Evolutionary conservation across 2,888 invertebrate genomes (phyloP).

Genomic region (Noctua comes): DNA sequence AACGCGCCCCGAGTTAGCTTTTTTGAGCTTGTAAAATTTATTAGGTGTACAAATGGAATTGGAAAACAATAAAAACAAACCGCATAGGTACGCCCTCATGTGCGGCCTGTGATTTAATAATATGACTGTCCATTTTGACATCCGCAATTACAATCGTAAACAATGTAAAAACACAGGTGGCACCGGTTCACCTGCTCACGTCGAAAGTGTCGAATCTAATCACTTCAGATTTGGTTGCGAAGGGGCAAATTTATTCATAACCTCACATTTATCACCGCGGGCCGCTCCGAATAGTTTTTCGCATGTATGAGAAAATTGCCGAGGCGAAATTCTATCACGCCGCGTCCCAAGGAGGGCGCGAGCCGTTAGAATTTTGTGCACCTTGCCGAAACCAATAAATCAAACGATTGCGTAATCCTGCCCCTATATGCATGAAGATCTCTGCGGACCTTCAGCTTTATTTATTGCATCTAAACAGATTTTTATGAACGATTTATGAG

Average conservation of each 20-base stretch:
- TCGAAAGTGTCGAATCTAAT: slow-evolving; percentile 84
- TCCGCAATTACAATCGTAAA: slow-evolving; percentile 59
- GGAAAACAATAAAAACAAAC: slow-evolving; percentile 69
- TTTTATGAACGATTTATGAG: slow-evolving; percentile 83
- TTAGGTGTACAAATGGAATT: slow-evolving; percentile 70
- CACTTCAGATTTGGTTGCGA: slow-evolving; percentile 83
- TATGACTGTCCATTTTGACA: slow-evolving; percentile 53
- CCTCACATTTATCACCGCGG: slow-evolving; percentile 87
- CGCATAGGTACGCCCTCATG: slow-evolving; percentile 50
- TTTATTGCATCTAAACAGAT: slow-evolving; percentile 87
- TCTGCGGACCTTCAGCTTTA: slow-evolving; percentile 81
- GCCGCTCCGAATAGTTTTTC: slow-evolving; percentile 85
- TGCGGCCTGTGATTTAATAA: slow-evolving; percentile 55
- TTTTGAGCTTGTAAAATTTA: slow-evolving; percentile 77
- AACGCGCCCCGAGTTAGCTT: slow-evolving; percentile 63
- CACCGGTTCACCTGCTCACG: slow-evolving; percentile 78
- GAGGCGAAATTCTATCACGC: slow-evolving; percentile 86
- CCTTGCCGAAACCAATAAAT: slow-evolving; percentile 89
- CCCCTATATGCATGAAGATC: slow-evolving; percentile 87
- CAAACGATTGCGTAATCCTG: slow-evolving; percentile 89
- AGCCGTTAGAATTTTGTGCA: slow-evolving; percentile 85
- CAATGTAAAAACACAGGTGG: slow-evolving; percentile 69
- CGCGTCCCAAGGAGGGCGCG: slow-evolving; percentile 77
- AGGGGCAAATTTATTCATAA: slow-evolving; percentile 88
- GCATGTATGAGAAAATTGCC: slow-evolving; percentile 86